Conservation (phyloP, 2,113 vertebrate genomes). For the Pontoporia blainvillei region DNA sequence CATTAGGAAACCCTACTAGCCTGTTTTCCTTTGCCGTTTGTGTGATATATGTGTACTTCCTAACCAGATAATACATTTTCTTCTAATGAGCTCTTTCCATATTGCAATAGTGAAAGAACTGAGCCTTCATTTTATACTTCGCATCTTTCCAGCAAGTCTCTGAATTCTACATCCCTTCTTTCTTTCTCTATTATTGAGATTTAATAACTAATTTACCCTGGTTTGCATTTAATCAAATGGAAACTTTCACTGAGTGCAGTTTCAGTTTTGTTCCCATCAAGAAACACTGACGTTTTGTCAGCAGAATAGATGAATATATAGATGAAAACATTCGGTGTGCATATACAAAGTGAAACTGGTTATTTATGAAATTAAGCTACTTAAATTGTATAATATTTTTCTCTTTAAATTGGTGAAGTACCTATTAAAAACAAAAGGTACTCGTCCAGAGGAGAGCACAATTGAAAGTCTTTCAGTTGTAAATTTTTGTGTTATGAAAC, state of each 20-base stretch:
- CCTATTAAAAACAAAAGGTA: background rate
- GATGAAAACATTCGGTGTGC: background rate
- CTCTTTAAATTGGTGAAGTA: background rate
- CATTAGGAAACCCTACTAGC: background rate
- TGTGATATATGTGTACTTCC: background rate
- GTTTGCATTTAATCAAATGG: background rate
- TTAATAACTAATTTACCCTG: background rate
- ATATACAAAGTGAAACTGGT: background rate
- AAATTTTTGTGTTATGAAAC: background rate
- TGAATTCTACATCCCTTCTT: background rate
- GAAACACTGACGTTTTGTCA: slow-evolving; percentile 17
- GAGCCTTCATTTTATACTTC: background rate
- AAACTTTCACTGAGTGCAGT: background rate
- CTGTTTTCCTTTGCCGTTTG: background rate
- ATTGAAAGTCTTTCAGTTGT: background rate
- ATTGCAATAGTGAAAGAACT: background rate
- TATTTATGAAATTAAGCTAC: background rate
- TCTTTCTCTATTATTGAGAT: background rate
- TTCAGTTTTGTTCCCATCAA: background rate
- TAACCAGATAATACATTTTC: background rate
- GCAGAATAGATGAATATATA: background rate
- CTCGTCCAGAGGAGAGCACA: background rate
- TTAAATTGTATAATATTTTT: slow-evolving; percentile 21
- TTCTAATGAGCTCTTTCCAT: background rate
- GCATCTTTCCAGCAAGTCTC: background rate